Evolutionary conservation across 2,888 invertebrate genomes (phyloP).

Genomic region (Megamerina dolium): DNA sequence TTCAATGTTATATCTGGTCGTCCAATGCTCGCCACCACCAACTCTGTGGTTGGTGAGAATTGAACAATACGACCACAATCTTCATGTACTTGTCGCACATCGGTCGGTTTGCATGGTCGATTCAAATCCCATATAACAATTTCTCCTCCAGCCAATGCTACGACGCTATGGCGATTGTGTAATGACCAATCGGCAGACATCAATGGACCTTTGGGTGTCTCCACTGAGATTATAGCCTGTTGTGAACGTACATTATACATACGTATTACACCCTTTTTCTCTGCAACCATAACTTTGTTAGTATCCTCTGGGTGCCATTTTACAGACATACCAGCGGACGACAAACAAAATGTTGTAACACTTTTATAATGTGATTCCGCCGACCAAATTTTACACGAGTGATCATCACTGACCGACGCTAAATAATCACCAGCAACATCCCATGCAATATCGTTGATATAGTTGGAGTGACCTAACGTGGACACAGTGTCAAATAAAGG

Average conservation of each 20-base stretch:
- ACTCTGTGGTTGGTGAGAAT: conserved; percentile 59
- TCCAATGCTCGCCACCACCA: conserved; percentile 62
- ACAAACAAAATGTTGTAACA: conserved; percentile 57
- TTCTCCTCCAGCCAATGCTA: conserved; percentile 61
- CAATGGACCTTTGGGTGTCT: conserved; percentile 57
- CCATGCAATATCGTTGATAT: conserved; percentile 64
- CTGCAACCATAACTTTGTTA: conserved; percentile 66
- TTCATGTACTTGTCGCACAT: conserved; percentile 56
- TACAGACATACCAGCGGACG: conserved; percentile 61
- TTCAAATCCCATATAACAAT: conserved; percentile 64
- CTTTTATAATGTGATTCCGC: conserved; percentile 52
- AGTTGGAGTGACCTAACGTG: conserved; percentile 57
- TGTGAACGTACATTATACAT: conserved; percentile 66
- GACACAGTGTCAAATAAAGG: not conserved
- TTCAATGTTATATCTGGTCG: conserved; percentile 61
- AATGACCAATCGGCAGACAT: conserved; percentile 67
- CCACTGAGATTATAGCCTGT: conserved; percentile 61
- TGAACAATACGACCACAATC: conserved; percentile 59
- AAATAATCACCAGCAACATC: conserved; percentile 63
- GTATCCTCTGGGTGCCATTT: conserved; percentile 66
- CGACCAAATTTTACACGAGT: conserved; percentile 65
- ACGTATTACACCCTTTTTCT: conserved; percentile 67
- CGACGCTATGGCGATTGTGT: conserved; percentile 54
- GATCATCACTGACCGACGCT: conserved; percentile 72
- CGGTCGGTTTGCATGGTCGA: conserved; percentile 57